Evolutionary conservation across 2,888 invertebrate genomes (phyloP), one percentile per base, ranked within the genome.

Genomic region (Boloria euphrosyne): DNA sequence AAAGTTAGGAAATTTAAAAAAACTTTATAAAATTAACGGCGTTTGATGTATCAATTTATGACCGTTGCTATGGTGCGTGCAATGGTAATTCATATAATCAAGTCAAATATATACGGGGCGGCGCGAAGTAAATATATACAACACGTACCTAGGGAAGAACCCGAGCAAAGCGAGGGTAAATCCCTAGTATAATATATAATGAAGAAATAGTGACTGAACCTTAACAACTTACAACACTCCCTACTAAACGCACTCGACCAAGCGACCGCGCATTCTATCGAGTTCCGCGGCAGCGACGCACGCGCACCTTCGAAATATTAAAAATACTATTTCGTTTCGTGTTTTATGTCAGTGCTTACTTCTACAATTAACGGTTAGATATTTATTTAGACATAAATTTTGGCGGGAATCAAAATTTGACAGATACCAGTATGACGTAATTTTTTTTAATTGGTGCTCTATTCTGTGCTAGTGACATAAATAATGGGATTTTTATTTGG

Each of bases 261-360:
- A 71, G 68, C 70, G 69, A 64, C 53, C 49, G 75, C 77, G 78
- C 83, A 83, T 78, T 83, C 84, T 77, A 80, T 72, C 78, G 80
- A 80, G 78, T 76, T 80, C 72, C 78, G 80, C 81, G 78, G 74
- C 70, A 75, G 69, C 75, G 75, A 71, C 18, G 55, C 70, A 74
- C 78, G 76, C 79, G 83, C 71, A 78, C 73, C 61, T 68, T 55
- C 38, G 50, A 63, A 53, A 17, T 13, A 17, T 16, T 49, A 31
- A 58, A 60, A 53, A 68, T 66, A 66, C 55, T 62, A 65, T 67
- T 69, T 66, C 22, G 53, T 60, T 66, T 46, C 54, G 58, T 65
- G 66, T 65, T 63, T 64, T 66, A 51, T 60, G 54, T 16, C 43
- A 14, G 66, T 61, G 62, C 53, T 58, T 51, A 17, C 49, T 59